A percentile compares a stretch with the other conserved stretches of the same genome.
Evolutionary conservation across 1,140 invertebrate species (phyloP).

Genomic region (Drosophila pandora): DNA sequence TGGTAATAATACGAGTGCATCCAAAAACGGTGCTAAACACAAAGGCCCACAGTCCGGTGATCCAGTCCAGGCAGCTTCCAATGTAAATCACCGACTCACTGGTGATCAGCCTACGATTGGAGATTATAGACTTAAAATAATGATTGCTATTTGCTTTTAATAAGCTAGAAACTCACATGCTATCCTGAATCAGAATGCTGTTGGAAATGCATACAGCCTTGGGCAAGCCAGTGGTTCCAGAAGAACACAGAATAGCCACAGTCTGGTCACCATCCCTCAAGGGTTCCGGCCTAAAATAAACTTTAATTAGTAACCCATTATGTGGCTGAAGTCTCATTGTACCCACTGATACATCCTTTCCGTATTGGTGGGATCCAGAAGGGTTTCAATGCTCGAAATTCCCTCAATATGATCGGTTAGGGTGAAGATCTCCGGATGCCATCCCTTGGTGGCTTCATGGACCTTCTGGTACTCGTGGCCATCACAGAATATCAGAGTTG

Average conservation of each 20-base stretch:
- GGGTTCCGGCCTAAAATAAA: constrained; percentile 48
- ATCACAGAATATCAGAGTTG: constrained; percentile 71
- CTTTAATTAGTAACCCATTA: background rate
- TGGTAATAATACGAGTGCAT: constrained; percentile 65
- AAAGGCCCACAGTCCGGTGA: constrained; percentile 64
- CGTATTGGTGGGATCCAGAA: constrained; percentile 56
- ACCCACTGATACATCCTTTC: constrained; percentile 72
- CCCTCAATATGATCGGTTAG: constrained; percentile 54
- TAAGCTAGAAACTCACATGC: constrained; percentile 32
- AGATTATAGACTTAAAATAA: too few relatives aligned
- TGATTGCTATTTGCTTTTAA: too few relatives aligned
- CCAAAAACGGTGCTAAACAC: constrained; percentile 54
- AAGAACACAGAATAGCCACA: constrained; percentile 85
- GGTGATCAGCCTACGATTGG: constrained; percentile 38
- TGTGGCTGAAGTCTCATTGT: background rate
- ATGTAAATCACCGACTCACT: constrained; percentile 60
- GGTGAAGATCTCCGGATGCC: constrained; percentile 67
- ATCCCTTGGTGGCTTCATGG: constrained; percentile 42
- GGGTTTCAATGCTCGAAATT: constrained; percentile 58
- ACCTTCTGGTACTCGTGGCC: constrained; percentile 68
- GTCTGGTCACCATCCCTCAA: constrained; percentile 64
- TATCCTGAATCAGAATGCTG: constrained; percentile 55
- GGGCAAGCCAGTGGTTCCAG: constrained; percentile 91
- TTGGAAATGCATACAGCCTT: constrained; percentile 92
- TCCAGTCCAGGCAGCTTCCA: constrained; percentile 74